Evolutionary conservation across 2,797 vertebrate species (phyloP), one percentile per base, ranked within the genome.

Genomic region (Gymnoscopelus braueri): DNA sequence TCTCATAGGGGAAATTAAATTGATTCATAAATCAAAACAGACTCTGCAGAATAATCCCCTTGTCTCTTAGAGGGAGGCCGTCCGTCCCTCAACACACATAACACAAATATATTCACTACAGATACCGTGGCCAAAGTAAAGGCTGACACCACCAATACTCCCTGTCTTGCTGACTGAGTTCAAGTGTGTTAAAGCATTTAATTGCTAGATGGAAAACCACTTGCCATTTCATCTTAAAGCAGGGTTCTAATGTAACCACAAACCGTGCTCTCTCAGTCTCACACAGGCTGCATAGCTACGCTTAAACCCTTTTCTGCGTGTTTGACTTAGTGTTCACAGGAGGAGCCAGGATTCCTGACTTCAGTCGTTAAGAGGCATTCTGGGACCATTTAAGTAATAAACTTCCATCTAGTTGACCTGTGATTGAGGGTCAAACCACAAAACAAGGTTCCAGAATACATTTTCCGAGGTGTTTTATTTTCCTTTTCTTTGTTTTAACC

Each of bases 341-440:
- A 60, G 69, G 69, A 70, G 84, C 77, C 77, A 79, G 55, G 71
- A 62, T 10, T 84, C 69, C 71, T 69, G 52, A 73, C 81, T 75
- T 74, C 71, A 80, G 89, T 68, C 60, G 75, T 57, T 0, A 10
- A 9, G 50, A 56, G 66, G 78, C 51, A 72, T 82, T 86, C 70
- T 85, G 54, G 71, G 64, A 51, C 44, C 52, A 82, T 82, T 74
- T 81, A 81, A 55, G 65, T 74, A 75, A 69, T 81, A 83, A 86
- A 90, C 89, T 83, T 83, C 79, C 73, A 76, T 60, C 63, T 66
- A 82, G 87, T 78, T 87, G 84, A 93, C 88, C 84, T 61, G 26
- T 54, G 63, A 78, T 55, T 74, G 29, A 35, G 78, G 78, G 84
- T 88, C 84, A 89, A 82, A 89, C 91, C 88, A 56, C 84, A 89